These are phyloP conservation scores for Delia radicum DNA, from an alignment of 1,140 invertebrate species.

Conservation along the genomic window DNA sequence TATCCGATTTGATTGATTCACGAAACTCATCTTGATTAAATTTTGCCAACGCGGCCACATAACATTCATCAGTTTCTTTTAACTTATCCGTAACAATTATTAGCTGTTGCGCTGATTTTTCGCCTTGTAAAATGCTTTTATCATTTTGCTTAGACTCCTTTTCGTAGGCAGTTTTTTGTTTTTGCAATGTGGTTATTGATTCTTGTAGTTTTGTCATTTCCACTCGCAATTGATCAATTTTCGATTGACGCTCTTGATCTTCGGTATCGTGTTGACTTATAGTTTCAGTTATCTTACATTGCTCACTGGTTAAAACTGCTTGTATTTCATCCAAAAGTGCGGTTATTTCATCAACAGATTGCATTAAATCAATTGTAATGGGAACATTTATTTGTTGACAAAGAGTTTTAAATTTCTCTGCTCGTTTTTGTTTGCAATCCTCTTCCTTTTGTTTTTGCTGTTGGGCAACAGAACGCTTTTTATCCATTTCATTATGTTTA, in stretches of 20 bases:
- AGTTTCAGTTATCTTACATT: conserved; percentile 41
- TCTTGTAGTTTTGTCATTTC: conserved; percentile 56
- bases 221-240: conserved; percentile 57
- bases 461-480: conserved; percentile 36
- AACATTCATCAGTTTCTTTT: conserved; percentile 35
- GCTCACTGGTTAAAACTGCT: conserved; percentile 36
- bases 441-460: conserved; percentile 40
- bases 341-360: conserved; percentile 21
- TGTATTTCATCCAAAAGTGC: conserved; percentile 41
- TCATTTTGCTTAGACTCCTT: conserved; percentile 34
- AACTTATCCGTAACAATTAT: conserved; percentile 42
- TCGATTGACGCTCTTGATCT: conserved; percentile 55
- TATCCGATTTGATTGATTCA: conserved; percentile 47
- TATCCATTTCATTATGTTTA: conserved; percentile 46
- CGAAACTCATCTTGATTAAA: conserved; percentile 57
- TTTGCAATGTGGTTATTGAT: conserved; percentile 53
- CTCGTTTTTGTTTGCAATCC: conserved; percentile 37
- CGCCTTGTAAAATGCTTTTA: conserved; percentile 40
- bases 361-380: conserved; percentile 28
- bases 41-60: conserved; percentile 35
- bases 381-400: conserved; percentile 38
- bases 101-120: conserved; percentile 39
- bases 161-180: conserved; percentile 36
- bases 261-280: conserved; percentile 39
- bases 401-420: conserved; percentile 40